phyloP scores from a whole-genome alignment of 2,797 vertebrate genomes.

The Alca torda region DNA sequence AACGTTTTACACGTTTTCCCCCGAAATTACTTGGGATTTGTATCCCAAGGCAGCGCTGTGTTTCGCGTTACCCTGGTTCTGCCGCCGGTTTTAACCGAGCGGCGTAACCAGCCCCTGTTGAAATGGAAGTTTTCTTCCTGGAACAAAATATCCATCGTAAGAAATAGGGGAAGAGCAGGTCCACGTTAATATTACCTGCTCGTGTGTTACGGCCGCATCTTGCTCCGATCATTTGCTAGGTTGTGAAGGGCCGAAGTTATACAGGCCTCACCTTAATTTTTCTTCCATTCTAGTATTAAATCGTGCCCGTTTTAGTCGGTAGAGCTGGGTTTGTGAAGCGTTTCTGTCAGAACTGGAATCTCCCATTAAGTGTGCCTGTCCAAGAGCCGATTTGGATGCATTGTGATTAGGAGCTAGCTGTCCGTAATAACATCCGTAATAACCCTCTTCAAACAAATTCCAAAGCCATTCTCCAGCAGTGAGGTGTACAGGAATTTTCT shows the following conservation, averaged over 20 bases:
- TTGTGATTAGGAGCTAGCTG: neutral
- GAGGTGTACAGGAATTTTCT: conserved; percentile 15
- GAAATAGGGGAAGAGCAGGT: neutral
- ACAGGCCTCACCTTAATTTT: neutral
- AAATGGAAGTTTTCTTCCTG: neutral
- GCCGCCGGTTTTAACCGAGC: neutral
- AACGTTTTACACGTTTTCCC: neutral
- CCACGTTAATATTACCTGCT: neutral
- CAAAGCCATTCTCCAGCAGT: neutral
- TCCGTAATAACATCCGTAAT: neutral
- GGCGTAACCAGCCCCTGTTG: neutral
- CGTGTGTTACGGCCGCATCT: neutral
- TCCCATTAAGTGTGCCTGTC: neutral
- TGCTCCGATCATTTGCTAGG: neutral
- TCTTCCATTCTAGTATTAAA: neutral
- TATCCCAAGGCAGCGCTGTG: neutral
- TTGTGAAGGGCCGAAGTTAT: neutral
- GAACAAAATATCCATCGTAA: neutral
- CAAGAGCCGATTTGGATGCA: neutral
- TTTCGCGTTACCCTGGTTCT: neutral
- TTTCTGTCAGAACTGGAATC: neutral
- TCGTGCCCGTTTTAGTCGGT: neutral
- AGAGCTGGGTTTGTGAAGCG: neutral
- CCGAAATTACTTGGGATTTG: neutral
- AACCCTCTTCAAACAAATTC: conserved; percentile 15